Evolutionary conservation across 2,888 invertebrate species (phyloP).

Genomic region (Sphecodes monilicornis): DNA sequence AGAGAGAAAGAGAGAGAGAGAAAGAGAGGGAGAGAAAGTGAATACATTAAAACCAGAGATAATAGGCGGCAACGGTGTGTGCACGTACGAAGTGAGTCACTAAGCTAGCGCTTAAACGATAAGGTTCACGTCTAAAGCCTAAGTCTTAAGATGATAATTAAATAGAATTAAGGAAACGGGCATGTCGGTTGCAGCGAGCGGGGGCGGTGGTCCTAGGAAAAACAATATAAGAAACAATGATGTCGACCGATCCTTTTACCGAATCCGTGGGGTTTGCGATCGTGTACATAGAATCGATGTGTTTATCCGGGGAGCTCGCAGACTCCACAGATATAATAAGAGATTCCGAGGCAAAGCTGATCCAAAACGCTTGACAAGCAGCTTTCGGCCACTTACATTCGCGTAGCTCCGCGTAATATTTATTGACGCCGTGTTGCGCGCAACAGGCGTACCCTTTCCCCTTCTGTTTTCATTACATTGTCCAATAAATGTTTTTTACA

Average conservation of each 20-base stretch:
- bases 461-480: conserved; percentile 77
- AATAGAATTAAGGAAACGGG: conserved; percentile 74
- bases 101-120: conserved; percentile 73
- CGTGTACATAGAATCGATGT: conserved; percentile 75
- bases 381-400: conserved; percentile 73
- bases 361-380: conserved; percentile 43
- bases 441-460: conserved; percentile 65
- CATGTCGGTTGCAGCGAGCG: conserved; percentile 79
- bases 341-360: conserved; percentile 29
- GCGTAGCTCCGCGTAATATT: conserved; percentile 81
- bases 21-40: conserved; percentile 4
- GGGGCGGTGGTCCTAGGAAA: conserved; percentile 69
- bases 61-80: conserved; percentile 50
- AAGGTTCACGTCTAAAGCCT: conserved; percentile 75
- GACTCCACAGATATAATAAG: conserved; percentile 53
- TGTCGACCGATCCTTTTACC: conserved; percentile 1
- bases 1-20: not conserved
- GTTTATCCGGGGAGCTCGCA: conserved; percentile 71
- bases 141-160: conserved; percentile 75
- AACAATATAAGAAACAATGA: not conserved
- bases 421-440: conserved; percentile 78
- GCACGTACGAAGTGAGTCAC: conserved; percentile 76
- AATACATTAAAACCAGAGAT: conserved; percentile 22
- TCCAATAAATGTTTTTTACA: conserved; percentile 81
- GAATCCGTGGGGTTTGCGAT: conserved; percentile 62